A percentile compares a stretch with the other conserved stretches of the same genome.
Evolutionary conservation across 2,888 invertebrate species (phyloP).

Genomic region (Ypsolopha sequella): DNA sequence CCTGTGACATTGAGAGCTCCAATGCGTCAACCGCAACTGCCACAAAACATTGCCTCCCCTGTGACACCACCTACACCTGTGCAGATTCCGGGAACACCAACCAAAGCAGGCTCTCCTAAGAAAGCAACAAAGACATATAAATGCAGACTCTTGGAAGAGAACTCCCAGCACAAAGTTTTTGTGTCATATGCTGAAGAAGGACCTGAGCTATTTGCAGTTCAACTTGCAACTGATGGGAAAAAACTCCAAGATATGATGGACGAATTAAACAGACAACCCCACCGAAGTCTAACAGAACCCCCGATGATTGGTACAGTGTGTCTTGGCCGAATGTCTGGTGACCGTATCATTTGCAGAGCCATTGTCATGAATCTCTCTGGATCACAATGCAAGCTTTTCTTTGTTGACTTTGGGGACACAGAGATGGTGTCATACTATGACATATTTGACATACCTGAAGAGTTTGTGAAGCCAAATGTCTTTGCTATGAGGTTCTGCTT

Average conservation of each 20-base stretch:
- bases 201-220: slow-evolving; percentile 82
- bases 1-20: slow-evolving; percentile 42
- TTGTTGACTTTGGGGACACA: slow-evolving; percentile 85
- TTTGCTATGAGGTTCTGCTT: slow-evolving; percentile 82
- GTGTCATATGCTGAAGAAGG: slow-evolving; percentile 86
- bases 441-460: slow-evolving; percentile 81
- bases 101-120: slow-evolving; percentile 39
- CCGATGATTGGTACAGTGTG: slow-evolving; percentile 84
- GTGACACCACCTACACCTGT: slow-evolving; percentile 12
- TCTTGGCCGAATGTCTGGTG: slow-evolving; percentile 78
- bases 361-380: slow-evolving; percentile 81
- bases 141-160: slow-evolving; percentile 50
- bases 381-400: slow-evolving; percentile 80
- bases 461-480: slow-evolving; percentile 78
- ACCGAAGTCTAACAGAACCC: slow-evolving; percentile 74
- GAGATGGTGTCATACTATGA: slow-evolving; percentile 78
- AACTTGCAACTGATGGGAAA: slow-evolving; percentile 72
- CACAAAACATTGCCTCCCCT: slow-evolving; percentile 9
- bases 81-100: slow-evolving; percentile 16
- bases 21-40: slow-evolving; percentile 38
- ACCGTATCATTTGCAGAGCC: slow-evolving; percentile 79
- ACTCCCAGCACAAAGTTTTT: slow-evolving; percentile 75
- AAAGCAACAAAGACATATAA: slow-evolving; percentile 65
- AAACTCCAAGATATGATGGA: slow-evolving; percentile 78
- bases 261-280: slow-evolving; percentile 74